A percentile compares a stretch with the other conserved stretches of the same genome.
These are phyloP conservation scores for Danio choprae DNA, from an alignment of 2,797 vertebrate genomes.

Conservation along the genomic window DNA sequence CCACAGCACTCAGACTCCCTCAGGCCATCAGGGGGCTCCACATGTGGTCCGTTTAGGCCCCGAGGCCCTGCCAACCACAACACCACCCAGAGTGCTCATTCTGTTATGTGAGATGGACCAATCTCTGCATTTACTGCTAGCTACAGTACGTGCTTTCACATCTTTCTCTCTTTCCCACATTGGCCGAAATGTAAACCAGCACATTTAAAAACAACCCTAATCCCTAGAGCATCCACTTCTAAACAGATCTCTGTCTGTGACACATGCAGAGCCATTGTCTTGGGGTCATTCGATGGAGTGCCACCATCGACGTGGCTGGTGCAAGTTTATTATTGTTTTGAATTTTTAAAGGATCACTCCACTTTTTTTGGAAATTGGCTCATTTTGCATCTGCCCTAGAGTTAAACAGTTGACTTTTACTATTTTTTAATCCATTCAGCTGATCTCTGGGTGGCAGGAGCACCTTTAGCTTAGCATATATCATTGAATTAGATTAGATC, in stretches of 20 bases:
- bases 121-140: conserved; percentile 17
- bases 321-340: neutral
- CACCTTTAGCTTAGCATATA: too few species aligned
- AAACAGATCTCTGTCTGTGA: conserved; percentile 61
- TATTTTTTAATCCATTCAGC: too few species aligned
- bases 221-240: conserved; percentile 67
- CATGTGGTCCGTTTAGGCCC: conserved; percentile 66
- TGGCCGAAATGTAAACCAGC: conserved; percentile 62
- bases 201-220: conserved; percentile 52
- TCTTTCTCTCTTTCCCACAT: conserved; percentile 15
- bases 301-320: conserved; percentile 75
- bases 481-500: too few species aligned
- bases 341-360: too few species aligned
- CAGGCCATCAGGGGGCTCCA: conserved; percentile 72
- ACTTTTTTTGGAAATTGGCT: too few species aligned
- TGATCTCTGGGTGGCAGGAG: too few species aligned
- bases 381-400: too few species aligned
- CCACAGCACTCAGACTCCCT: conserved; percentile 64
- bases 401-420: too few species aligned
- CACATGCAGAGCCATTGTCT: conserved; percentile 72
- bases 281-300: conserved; percentile 73
- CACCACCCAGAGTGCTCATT: conserved; percentile 25
- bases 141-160: neutral
- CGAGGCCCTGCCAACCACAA: conserved; percentile 35
- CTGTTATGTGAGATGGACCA: conserved; percentile 4